Evolutionary conservation across 2,888 invertebrate genomes (phyloP), one percentile per base, ranked within the genome.

Genomic region (Lasioglossum figueresi): DNA sequence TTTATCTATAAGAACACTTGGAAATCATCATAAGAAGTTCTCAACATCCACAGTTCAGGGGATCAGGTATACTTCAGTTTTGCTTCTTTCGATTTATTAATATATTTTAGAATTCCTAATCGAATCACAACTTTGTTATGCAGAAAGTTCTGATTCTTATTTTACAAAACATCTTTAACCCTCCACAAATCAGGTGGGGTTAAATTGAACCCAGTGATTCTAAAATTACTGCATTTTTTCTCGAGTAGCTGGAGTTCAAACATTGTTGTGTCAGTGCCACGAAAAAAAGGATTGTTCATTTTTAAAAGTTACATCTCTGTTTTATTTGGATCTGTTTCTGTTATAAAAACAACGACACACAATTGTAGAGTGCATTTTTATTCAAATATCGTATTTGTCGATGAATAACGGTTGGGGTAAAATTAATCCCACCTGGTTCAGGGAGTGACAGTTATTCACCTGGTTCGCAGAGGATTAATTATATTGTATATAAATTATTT

Each of bases 21-120:
- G 8, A 45, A 72, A 40, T 73, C 72, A 56, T 56, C 19, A n/a
- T 56, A 71, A 79, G 52, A 79, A 74, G 72, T 76, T 83, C 79
- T 76, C 66, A 16, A 59, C 56, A 27, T 68, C 56, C 66, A 8
- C 14, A 59, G 48, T 31, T 56, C 43, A 59, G 66, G 76, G 23
- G 79, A 84, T 31, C 31, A 83, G 83, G 84, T 84, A 72, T 71
- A 79, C 72, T 72, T 16, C 4, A 8, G 52, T 70, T 4, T 34
- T 52, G 52, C 37, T 56, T 52, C 2, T 31, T 71, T 37, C 12
- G 0, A 19, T 23, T 70, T 27, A 31, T 10, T 19, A 10, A 66
- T 14, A 23, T 40, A 59, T n/a, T 31, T 5, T 31, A 3, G 4
- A 14, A 68, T 56, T 27, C 4, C 27, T 37, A 27, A 68, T 31